Base-by-base conservation (phyloP, 2,113 vertebrate genomes). In the Gobius niger region DNA sequence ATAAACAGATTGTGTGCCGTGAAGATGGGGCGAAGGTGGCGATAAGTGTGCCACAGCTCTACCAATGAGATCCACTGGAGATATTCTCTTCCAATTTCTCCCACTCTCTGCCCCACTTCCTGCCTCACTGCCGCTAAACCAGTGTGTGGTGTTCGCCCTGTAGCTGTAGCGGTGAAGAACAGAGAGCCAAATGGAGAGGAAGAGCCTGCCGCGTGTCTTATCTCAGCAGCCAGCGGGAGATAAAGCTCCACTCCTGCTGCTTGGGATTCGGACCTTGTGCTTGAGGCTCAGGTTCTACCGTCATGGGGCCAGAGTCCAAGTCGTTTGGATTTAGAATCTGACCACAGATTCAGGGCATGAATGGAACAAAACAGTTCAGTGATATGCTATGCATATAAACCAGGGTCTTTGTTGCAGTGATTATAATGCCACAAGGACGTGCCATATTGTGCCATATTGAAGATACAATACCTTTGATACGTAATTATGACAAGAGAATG, bases 141-240 rank as follows among this genome's bases (percentile, higher is more conserved):
- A 73, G 65, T 69, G 65, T 67, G 65, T 68, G 64, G 44, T 19
- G 44, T 50, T 67, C 61, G 42, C 47, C 76, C 63, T 64, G 18
- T 42, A 68, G 74, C 52, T 16, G 44, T 44, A 56, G 46, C 71
- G 51, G 63, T 59, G 78, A 51, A 73, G 70, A 63, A 68, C 63
- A 65, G 47, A 76, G 71, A 82, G 86, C 76, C 67, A 80, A 85
- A 76, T 78, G 66, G 80, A 73, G 75, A 75, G 83, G 73, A 72
- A 78, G 72, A 47, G 47, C 78, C 40, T 67, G 52, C 65, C 64
- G 68, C 42, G 57, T 69, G 73, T 79, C 85, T 91, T 90, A 90
- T 92, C 89, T 90, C 73, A 78, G 71, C 65, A 82, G 81, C 85
- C 87, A 91, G 85, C 82, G 85, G 88, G 77, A 79, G 75, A 85